These are phyloP conservation scores for Euphydryas editha DNA, from an alignment of 2,888 invertebrate species.

Conservation along the genomic window DNA sequence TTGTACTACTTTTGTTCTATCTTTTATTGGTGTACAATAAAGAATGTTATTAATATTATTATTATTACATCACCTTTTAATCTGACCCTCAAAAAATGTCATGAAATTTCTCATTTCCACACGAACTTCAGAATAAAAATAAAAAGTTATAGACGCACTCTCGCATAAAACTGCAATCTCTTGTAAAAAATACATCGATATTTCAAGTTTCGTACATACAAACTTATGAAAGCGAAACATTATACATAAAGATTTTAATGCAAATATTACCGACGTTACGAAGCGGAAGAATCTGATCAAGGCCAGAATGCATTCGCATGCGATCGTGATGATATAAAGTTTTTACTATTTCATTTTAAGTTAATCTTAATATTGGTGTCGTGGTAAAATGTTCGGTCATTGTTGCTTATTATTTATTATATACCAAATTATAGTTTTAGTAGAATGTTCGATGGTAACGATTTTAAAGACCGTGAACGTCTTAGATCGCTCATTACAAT, in stretches of 20 bases:
- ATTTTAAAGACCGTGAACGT: constrained; percentile 56
- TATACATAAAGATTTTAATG: neutral
- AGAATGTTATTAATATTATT: no score
- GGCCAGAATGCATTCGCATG: neutral
- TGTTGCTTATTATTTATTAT: neutral
- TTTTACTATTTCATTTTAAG: neutral
- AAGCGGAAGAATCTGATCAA: neutral
- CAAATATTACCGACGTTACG: neutral
- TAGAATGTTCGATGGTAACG: neutral
- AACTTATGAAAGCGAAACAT: neutral
- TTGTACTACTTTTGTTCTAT: no score
- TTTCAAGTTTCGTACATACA: no score
- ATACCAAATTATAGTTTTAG: neutral
- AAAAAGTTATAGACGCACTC: no score
- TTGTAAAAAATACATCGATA: neutral
- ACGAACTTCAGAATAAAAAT: no score
- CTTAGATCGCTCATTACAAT: constrained; percentile 61
- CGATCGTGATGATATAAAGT: neutral
- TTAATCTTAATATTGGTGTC: neutral
- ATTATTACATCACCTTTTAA: no score
- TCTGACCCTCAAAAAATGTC: no score
- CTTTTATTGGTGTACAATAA: no score
- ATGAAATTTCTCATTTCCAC: no score
- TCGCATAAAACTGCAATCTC: neutral
- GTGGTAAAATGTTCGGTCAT: neutral